Evolutionary conservation across 2,113 vertebrate species (phyloP), one percentile per base, ranked within the genome.

Genomic region (Telmatochromis brichardi): DNA sequence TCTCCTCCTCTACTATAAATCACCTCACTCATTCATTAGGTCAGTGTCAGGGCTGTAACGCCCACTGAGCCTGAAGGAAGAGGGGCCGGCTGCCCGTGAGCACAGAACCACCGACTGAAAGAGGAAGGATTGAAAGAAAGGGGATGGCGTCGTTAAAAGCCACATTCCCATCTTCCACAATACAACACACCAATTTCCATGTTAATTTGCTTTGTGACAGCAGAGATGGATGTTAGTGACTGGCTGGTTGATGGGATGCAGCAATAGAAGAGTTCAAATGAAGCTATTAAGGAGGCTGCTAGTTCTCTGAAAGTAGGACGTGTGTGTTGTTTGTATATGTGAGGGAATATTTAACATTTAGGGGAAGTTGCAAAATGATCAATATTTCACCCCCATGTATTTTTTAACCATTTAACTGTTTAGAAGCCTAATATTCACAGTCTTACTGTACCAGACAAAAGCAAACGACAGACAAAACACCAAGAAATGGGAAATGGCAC

Each of bases 1-100:
- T 54, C 23, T 81, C 50, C 51, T 73, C 68, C 42, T 21, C 14
- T 15, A 84, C 86, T 88, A 96, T 97, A 94, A 97, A 97, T 97
- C 96, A 97, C 92, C 26, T n/a, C 26, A 53, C 91, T 95, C 95
- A 93, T 96, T 96, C 94, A 96, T 96, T 95, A 95, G 93, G 84
- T 92, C 54, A 33, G 82, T 94, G 96, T 95, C 94, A 88, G 80
- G 83, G 58, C 84, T 11, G 87, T 81, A 82, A 94, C 93, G 85
- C 95, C 96, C 94, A 93, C 88, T 55, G 50, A 89, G 90, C 50
- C 90, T 47, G 85, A 26, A 84, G 90, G 88, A 87, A 87, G 87
- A 57, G 51, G 84, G 83, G 73, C 82, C 28, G 68, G 5, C 55
- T 85, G 90, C 88, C 93, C 17, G 87, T 54, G 42, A 92, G 80